Conservation (phyloP, 2,113 vertebrate species). For the Paradoxurus hermaphroditus region DNA sequence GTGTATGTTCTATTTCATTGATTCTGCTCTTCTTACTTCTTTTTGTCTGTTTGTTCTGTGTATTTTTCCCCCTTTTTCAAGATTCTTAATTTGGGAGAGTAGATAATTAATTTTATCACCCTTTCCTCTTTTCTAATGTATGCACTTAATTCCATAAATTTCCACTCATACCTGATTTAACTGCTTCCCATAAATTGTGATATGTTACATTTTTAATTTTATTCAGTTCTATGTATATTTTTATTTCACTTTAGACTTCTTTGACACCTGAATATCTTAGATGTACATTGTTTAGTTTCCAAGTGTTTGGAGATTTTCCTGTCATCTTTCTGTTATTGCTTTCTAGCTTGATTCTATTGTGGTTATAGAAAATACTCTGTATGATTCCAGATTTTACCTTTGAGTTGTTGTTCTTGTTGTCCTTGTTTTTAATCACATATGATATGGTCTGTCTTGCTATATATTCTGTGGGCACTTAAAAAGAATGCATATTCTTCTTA, state of each 20-base stretch:
- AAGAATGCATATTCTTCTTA: background rate
- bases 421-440: background rate
- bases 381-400: background rate
- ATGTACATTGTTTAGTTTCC: background rate
- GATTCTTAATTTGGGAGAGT: background rate
- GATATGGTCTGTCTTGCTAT: background rate
- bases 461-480: background rate
- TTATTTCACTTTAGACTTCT: background rate
- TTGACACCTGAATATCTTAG: background rate
- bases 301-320: background rate
- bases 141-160: background rate
- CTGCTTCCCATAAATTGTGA: background rate
- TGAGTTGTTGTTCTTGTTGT: no score
- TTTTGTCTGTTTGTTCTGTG: background rate
- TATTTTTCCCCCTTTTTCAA: background rate
- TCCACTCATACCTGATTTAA: background rate
- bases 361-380: background rate
- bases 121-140: background rate
- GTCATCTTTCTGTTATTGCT: background rate
- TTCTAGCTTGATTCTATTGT: background rate
- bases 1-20: background rate
- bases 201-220: background rate
- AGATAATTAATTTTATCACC: background rate
- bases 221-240: background rate
- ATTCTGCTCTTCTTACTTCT: background rate